Evolutionary conservation across 1,140 invertebrate species (phyloP), one percentile per base, ranked within the genome.

Genomic region (Centruroides sculpturatus): DNA sequence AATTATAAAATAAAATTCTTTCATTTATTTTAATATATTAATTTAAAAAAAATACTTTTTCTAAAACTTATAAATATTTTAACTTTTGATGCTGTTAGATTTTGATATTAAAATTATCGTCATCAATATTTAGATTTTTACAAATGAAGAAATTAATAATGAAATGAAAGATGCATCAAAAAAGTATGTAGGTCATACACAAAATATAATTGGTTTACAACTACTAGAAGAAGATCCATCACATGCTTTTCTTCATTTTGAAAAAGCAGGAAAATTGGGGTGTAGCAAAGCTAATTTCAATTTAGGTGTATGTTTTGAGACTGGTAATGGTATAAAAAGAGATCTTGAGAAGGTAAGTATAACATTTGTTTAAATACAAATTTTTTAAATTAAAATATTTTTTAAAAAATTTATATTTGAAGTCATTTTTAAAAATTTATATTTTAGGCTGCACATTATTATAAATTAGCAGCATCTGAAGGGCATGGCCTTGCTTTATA

Each of bases 221-320:
- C 5, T 8, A n/a, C 12, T 60, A n/a, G n/a, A 59, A 11, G 41
- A 13, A 12, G 47, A 57, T 46, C 9, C 6, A 35, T 60, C 47
- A 55, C 60, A 64, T 47, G 72, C 71, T 36, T 64, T 69, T 13
- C 49, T 65, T 41, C 59, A 64, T 50, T 70, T 71, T 66, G 49
- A 66, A 55, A 57, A 62, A 48, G 66, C 69, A 5, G 66, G 67
- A 55, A 56, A 66, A 35, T 62, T 71, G 9, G 72, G 71, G 3
- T 67, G 71, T 35, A 58, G 66, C 48, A 68, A 69, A 59, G 68
- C 71, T 8, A 65, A 69, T 47, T 74, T 70, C 63, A 74, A 74
- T 58, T 59, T 71, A n/a, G 73, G 67, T 8, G 48, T 74, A 8
- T 72, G 73, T 58, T 73, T 71, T 57, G 71, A 74, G 63, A 66